Percentiles rank a stretch among this genome's conserved stretches.
phyloP scores from a whole-genome alignment of 2,888 invertebrate genomes.

The Rotaria magnacalcarata region DNA sequence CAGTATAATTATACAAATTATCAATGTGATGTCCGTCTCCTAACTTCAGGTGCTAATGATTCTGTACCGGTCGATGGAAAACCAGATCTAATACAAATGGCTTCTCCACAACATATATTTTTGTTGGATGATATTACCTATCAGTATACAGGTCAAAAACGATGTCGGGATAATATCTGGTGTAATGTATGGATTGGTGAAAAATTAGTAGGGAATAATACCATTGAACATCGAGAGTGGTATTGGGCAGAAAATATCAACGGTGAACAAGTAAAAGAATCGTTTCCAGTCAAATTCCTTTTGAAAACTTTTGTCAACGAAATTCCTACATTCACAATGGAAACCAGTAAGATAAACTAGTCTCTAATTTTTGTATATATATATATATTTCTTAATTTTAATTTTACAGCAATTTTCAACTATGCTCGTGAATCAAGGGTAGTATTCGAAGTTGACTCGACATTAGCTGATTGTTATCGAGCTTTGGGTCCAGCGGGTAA shows the following conservation, averaged over 20 bases:
- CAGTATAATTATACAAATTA: background rate
- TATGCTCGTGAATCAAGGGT: background rate
- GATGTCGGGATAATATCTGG: background rate
- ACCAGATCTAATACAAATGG: background rate
- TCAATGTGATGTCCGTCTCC: background rate
- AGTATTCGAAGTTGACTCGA: background rate
- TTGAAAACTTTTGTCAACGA: background rate
- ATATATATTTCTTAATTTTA: background rate
- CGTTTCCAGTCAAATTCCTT: background rate
- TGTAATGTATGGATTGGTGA: slow-evolving; percentile 28
- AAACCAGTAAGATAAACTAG: background rate
- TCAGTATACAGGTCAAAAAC: slow-evolving; percentile 15
- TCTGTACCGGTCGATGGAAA: background rate
- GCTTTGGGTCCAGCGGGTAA: background rate
- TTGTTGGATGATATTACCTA: background rate
- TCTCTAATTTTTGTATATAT: background rate
- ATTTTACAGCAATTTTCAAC: background rate
- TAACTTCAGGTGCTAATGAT: background rate
- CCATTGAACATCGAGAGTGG: background rate
- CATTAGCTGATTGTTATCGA: background rate
- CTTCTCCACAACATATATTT: background rate
- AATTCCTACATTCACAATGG: background rate
- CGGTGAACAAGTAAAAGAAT: background rate
- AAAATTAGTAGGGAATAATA: background rate
- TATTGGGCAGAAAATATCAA: background rate